Evolutionary conservation across 2,888 invertebrate species (phyloP), one percentile per base, ranked within the genome.

Genomic region (Oligia fasciuncula): DNA sequence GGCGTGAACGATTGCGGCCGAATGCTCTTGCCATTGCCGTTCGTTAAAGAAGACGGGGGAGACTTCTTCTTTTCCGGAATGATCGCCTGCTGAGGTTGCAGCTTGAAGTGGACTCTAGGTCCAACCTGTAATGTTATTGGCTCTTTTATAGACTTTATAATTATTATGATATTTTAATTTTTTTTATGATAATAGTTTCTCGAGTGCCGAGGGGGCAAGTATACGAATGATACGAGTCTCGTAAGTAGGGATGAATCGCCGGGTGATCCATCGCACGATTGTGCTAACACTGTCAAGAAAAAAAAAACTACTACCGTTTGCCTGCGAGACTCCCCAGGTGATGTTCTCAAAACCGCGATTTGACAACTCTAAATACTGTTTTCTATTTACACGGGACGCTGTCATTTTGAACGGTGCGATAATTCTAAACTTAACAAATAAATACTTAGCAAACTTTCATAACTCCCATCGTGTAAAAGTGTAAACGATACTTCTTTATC

Each of bases 71-170:
- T 96, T 83, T 97, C 95, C 63, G 94, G 90, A 84, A 97, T 95
- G 65, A 93, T 94, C 75, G 92, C 88, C 86, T 95, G 96, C 85
- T 96, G 96, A 35, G 96, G 96, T 80, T 97, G 96, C 63, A 97
- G 93, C 86, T 97, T 97, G 94, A 97, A 97, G 92, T 97, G 97
- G 40, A 97, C 97, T 69, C 97, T 96, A 0, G 97, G 97, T 49
- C 97, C 96, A 63, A 71, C 77, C 85, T 85, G 78, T 6, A 81
- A 85, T 66, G 60, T 17, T 73, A 35, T 62, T n/a, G 4, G 14
- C 2, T 40, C 8, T 68, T 66, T 69, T 85, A 11, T 29, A 70
- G 14, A 1, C 13, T 35, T 54, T 23, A 57, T 46, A 46, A 9
- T 43, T 43, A 43, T 43, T 57, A 11, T n/a, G 11, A 57, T 23